Percentiles rank a stretch among this genome's conserved stretches.
Conservation (phyloP, 2,888 invertebrate species). For the Chelonus formosanus region DNA sequence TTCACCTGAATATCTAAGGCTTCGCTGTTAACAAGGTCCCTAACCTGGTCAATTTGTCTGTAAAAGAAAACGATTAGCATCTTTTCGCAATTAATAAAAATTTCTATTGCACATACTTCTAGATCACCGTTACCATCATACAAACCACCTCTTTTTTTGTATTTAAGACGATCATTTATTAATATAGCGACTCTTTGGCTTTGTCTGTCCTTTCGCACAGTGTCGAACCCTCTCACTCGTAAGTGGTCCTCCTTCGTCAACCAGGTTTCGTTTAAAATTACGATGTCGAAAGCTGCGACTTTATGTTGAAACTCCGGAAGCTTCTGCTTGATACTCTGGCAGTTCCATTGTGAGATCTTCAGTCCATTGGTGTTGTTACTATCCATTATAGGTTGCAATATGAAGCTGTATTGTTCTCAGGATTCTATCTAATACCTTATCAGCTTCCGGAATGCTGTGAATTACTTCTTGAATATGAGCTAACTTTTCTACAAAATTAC, state of each 20-base stretch:
- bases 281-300: conserved; percentile 7
- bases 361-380: neutral
- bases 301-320: conserved; percentile 14
- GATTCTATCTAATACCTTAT: neutral
- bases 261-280: conserved; percentile 12
- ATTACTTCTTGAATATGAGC: too few species aligned
- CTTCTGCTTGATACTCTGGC: conserved; percentile 18
- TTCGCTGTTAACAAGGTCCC: too few species aligned
- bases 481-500: too few species aligned
- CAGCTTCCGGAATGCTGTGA: too few species aligned
- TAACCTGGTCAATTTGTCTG: neutral
- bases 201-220: neutral
- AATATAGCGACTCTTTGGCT: neutral
- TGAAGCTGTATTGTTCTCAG: neutral
- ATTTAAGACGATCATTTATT: conserved; percentile 5
- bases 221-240: neutral
- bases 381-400: neutral
- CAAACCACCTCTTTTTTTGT: neutral
- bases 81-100: conserved; percentile 6
- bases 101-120: conserved; percentile 10
- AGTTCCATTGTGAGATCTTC: conserved; percentile 10
- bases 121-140: conserved; percentile 2
- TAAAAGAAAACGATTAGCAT: conserved; percentile 18
- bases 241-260: neutral
- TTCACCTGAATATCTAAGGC: neutral